A percentile compares a stretch with the other conserved stretches of the same genome.
Evolutionary conservation across 2,888 invertebrate genomes (phyloP).

Genomic region (Nebria brevicollis): DNA sequence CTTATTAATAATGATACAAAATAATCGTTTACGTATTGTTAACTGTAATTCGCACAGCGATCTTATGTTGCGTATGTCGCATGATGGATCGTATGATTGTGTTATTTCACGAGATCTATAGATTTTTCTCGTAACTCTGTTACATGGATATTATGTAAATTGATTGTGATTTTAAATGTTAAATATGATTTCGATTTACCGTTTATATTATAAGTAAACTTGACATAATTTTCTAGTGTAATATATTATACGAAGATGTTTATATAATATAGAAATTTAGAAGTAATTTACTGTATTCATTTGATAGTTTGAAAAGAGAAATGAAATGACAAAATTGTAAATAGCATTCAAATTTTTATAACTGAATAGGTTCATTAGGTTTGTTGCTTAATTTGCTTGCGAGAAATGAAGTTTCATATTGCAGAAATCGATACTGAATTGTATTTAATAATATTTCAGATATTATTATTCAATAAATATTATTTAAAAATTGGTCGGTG

Average conservation of each 20-base stretch:
- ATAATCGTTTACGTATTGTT: constrained; percentile 16
- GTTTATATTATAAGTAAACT: not conserved
- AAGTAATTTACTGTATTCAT: not conserved
- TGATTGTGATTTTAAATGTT: constrained; percentile 25
- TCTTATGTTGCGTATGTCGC: constrained; percentile 12
- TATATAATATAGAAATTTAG: not conserved
- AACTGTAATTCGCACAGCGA: not conserved
- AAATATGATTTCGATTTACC: constrained; percentile 15
- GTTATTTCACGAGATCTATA: constrained; percentile 41
- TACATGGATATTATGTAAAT: constrained; percentile 33
- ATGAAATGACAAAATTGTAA: constrained; percentile 30
- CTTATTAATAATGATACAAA: not conserved
- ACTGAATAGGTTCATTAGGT: constrained; percentile 5
- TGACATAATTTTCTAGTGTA: not conserved
- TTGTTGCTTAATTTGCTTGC: no score
- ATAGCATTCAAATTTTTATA: constrained; percentile 45
- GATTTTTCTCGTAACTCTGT: constrained; percentile 24
- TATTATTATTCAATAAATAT: no score
- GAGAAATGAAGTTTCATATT: no score
- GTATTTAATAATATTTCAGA: no score
- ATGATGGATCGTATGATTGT: constrained; percentile 7
- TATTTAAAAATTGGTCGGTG: no score
- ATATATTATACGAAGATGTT: not conserved
- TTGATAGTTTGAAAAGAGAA: not conserved
- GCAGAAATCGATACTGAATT: no score